A percentile compares a stretch with the other conserved stretches of the same genome.
phyloP scores from a whole-genome alignment of 2,888 invertebrate genomes.

The Amphimallon solstitiale region DNA sequence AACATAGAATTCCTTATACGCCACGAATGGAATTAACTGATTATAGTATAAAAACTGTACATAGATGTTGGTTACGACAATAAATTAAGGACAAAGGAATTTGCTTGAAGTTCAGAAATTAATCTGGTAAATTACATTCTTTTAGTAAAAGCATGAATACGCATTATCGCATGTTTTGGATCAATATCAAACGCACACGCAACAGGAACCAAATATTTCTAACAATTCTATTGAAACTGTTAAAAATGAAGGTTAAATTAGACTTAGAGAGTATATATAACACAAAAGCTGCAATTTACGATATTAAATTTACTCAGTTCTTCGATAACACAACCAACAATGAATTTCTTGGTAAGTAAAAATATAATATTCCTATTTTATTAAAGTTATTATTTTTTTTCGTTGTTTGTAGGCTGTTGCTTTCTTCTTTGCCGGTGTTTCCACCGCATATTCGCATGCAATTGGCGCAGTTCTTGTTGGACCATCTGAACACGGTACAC shows the following conservation, averaged over 20 bases:
- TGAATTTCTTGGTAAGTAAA: conserved; percentile 21
- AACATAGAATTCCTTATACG: too few species aligned
- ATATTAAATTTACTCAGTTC: neutral
- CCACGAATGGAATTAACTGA: too few species aligned
- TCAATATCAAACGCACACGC: conserved; percentile 12
- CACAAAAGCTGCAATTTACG: neutral
- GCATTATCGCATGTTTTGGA: neutral
- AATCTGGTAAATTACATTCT: too few species aligned
- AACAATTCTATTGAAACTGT: conserved; percentile 18
- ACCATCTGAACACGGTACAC: conserved; percentile 54
- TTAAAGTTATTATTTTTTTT: neutral
- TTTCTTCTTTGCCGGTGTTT: conserved; percentile 50
- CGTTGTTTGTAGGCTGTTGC: conserved; percentile 45
- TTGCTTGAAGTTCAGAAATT: too few species aligned
- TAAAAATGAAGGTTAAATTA: conserved; percentile 18
- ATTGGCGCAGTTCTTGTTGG: conserved; percentile 43
- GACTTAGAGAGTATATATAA: conserved; percentile 11
- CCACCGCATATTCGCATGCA: conserved; percentile 53
- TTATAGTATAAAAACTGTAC: too few species aligned
- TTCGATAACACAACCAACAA: conserved; percentile 1
- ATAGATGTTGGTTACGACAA: too few species aligned
- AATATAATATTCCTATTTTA: neutral
- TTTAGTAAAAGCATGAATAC: neutral
- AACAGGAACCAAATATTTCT: conserved; percentile 24
- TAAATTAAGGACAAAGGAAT: too few species aligned